Base-by-base conservation (phyloP, 2,888 invertebrate genomes). In the Dryomyza anilis region DNA sequence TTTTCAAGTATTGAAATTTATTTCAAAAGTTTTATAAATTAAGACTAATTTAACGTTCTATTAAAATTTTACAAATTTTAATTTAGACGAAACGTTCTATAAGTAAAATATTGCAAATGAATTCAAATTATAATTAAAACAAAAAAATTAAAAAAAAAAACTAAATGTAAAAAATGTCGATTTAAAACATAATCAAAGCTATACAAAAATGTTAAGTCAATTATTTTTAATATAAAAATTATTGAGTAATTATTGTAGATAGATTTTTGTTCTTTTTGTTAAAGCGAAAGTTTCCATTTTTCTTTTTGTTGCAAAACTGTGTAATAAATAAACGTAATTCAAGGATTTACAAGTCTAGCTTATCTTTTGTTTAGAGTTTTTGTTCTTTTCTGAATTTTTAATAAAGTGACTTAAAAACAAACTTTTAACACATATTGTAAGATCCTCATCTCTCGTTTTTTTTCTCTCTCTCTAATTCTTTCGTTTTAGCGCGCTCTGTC, bases 221-320 rank as follows among this genome's bases (percentile, higher is more conserved):
- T 56, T 53, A 52, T 53, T 64, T 64, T 64, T 64, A 53, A 59
- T 59, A 59, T 55, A 64, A 64, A 64, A 53, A 64, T 59, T 50
- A 57, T 58, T 64, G 58, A 64, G 36, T 39, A 33, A 23, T 57
- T 36, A n/a, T n/a, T n/a, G n/a, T n/a, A n/a, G n/a, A n/a, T n/a
- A n/a, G n/a, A n/a, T n/a, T n/a, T n/a, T n/a, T n/a, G n/a, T n/a
- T n/a, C n/a, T n/a, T n/a, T n/a, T n/a, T n/a, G n/a, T n/a, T n/a
- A n/a, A n/a, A n/a, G n/a, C n/a, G n/a, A n/a, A n/a, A n/a, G n/a
- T n/a, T n/a, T n/a, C n/a, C n/a, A n/a, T n/a, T n/a, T 27, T 55
- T 55, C 19, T 21, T 55, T 46, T 30, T 14, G 29, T 6, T 29
- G 14, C 27, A 27, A 45, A 23, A 45, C 27, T 48, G 21, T 30